Conservation (phyloP, 2,797 vertebrate genomes). For the Sciurus vulgaris region DNA sequence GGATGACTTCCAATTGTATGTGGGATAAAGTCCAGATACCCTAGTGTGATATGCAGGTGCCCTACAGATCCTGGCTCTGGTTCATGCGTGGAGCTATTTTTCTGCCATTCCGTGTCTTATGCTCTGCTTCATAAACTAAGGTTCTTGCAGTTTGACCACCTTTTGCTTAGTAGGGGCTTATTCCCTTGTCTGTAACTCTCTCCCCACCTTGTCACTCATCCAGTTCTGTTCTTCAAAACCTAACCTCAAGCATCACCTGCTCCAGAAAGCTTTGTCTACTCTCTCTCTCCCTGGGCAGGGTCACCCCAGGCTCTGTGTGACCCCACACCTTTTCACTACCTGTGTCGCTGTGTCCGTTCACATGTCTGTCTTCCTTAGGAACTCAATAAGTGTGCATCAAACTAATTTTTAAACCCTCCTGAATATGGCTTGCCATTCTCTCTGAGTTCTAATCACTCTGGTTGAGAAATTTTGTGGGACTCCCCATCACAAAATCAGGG, state of each 20-base stretch:
- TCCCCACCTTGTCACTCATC: not conserved
- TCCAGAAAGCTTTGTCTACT: not conserved
- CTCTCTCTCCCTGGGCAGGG: not conserved
- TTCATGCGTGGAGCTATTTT: not conserved
- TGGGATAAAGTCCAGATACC: not conserved
- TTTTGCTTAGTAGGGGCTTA: not conserved
- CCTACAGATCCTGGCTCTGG: not conserved
- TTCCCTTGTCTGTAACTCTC: not conserved
- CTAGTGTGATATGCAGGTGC: not conserved
- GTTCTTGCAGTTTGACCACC: not conserved
- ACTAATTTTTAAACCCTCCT: not conserved
- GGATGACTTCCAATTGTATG: not conserved
- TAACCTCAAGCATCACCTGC: not conserved
- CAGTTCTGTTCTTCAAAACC: not conserved
- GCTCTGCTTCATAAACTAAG: not conserved
- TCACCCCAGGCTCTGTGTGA: not conserved
- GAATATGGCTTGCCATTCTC: not conserved
- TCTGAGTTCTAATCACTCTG: not conserved
- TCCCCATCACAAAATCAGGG: not conserved
- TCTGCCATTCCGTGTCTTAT: not conserved
- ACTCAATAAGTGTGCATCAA: constrained; percentile 8
- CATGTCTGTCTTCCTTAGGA: not conserved
- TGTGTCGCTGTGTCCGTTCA: not conserved
- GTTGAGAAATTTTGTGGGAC: not conserved
- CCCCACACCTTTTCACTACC: not conserved